Evolutionary conservation across 2,113 vertebrate genomes (phyloP), one percentile per base, ranked within the genome.

Genomic region (Prionailurus bengalensis): DNA sequence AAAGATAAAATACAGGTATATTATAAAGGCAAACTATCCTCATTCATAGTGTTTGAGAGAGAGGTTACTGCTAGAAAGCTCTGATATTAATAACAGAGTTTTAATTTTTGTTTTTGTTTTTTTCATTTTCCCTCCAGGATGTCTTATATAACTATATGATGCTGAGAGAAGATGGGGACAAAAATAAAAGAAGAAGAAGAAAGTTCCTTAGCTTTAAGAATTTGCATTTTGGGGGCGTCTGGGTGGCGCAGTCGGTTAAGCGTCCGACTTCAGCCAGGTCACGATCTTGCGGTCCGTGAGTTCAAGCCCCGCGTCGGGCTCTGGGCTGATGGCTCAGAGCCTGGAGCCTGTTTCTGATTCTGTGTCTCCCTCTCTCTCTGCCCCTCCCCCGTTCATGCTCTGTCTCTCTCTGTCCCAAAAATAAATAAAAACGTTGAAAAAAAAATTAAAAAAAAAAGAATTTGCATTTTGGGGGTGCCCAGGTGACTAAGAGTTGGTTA

Each of bases 191-290:
- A 23, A 61, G 81, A 95, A 79, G 7, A 23, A 21, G 3, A 48
- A 97, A 96, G 0, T n/a, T 95, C 98, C 91, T 86, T 79, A 5
- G 79, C 9, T 97, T 17, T 33, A 86, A 66, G 48, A 96, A 5
- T 98, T 97, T 97, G 66, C 53, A 95, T 98, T 89, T 76, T 96
- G 65, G 58, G 58, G 58, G 58, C 0, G 0, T 21, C 21, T 8
- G 3, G 58, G 19, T 61, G 58, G 36, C 36, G 36, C 36, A 36
- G 36, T 36, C 36, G 36, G 36, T 36, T 36, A 36, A 36, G 36
- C 36, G 36, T 36, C 36, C 36, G 36, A 36, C 36, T 36, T 36
- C 36, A 36, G 36, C 36, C 36, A 36, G 36, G 36, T 36, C 36
- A 36, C 2, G 36, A 36, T 36, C 36, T 36, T 2, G 36, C 36